Conservation (phyloP, 2,797 vertebrate species). For the Lepidocolaptes lacrymiger region DNA sequence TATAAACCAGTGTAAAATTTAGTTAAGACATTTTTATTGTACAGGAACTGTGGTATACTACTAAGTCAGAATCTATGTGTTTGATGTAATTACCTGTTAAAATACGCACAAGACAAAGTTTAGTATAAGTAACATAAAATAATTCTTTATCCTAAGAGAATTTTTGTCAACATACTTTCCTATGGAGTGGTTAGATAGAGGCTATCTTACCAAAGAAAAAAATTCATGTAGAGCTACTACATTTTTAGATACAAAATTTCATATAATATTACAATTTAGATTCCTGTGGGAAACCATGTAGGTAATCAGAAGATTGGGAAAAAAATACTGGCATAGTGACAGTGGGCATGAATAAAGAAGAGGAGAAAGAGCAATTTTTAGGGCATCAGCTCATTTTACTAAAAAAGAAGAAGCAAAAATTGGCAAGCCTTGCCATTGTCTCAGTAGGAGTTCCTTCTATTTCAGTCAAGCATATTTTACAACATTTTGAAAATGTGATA, state of each 20-base stretch:
- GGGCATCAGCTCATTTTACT: neutral
- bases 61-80: conserved; percentile 47
- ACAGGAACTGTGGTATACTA: conserved; percentile 6
- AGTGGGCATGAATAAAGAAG: neutral
- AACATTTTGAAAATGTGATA: neutral
- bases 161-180: neutral
- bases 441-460: neutral
- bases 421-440: neutral
- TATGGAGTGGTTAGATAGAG: neutral
- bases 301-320: rapidly evolving
- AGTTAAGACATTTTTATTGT: conserved; percentile 46
- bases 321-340: neutral
- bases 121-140: conserved; percentile 31
- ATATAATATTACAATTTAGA: neutral
- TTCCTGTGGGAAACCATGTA: neutral
- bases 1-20: conserved; percentile 54
- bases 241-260: neutral
- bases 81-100: conserved; percentile 55
- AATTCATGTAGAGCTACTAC: neutral
- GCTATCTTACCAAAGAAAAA: neutral
- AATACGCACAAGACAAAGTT: conserved; percentile 13
- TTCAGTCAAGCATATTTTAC: neutral
- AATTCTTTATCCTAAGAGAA: neutral
- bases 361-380: neutral
- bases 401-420: neutral